phyloP scores from a whole-genome alignment of 2,797 vertebrate species.

The Hemibagrus guttatus region DNA sequence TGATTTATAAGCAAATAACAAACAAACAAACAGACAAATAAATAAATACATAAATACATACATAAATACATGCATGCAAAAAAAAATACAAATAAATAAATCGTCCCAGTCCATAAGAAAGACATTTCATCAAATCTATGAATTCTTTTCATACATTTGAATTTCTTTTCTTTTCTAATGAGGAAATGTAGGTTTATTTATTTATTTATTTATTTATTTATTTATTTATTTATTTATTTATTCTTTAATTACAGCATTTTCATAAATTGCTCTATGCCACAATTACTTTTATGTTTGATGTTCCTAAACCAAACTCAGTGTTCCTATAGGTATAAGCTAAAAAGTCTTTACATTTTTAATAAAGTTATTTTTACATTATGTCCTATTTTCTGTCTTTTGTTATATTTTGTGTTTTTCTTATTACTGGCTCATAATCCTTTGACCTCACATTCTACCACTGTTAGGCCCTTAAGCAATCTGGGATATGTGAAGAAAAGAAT shows the following conservation, averaged over 20 bases:
- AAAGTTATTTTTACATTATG: too few species aligned
- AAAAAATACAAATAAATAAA: not conserved
- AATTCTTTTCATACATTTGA: too few species aligned
- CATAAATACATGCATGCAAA: not conserved
- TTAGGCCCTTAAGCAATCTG: not conserved
- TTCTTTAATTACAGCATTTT: not conserved
- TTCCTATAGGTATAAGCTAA: too few species aligned
- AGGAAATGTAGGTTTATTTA: too few species aligned
- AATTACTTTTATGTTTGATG: not conserved
- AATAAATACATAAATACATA: too few species aligned
- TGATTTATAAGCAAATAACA: not conserved
- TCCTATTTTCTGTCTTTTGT: not conserved
- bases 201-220: too few species aligned
- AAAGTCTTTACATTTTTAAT: too few species aligned
- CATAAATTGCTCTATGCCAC: too few species aligned
- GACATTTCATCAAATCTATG: too few species aligned
- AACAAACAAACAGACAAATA: not conserved
- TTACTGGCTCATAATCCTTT: not conserved
- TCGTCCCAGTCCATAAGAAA: not conserved
- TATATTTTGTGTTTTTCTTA: slow-evolving; percentile 3
- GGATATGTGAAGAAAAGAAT: not conserved
- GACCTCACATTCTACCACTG: not conserved
- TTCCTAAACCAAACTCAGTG: too few species aligned
- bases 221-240: too few species aligned
- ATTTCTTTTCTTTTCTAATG: too few species aligned